Evolutionary conservation across 2,797 vertebrate genomes (phyloP).

Genomic region (Arrhamphus sclerolepis): DNA sequence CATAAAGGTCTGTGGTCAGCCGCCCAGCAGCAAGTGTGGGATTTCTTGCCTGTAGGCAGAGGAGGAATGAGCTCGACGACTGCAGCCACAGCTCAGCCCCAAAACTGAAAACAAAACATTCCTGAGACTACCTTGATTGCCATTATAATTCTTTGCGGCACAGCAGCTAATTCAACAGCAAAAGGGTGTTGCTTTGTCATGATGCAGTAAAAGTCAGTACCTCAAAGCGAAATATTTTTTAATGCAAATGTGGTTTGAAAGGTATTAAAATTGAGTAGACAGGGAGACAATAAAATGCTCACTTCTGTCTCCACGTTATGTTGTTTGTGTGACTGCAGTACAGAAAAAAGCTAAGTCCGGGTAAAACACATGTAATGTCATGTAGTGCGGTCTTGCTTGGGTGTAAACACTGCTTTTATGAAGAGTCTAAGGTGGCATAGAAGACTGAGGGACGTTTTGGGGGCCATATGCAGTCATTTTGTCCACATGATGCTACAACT

Average conservation of each 20-base stretch:
- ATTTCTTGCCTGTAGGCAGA: conserved; percentile 34
- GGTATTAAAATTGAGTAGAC: conserved; percentile 41
- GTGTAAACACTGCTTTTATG: conserved; percentile 37
- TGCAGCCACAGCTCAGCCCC: conserved; percentile 27
- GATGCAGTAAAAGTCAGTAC: conserved; percentile 41
- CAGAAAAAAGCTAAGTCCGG: neutral
- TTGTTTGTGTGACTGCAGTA: conserved; percentile 22
- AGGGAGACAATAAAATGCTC: conserved; percentile 47
- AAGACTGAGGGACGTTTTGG: too few relatives aligned
- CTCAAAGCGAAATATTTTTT: conserved; percentile 37
- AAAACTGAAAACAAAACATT: conserved; percentile 37
- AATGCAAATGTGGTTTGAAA: conserved; percentile 38
- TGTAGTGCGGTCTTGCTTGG: conserved; percentile 1
- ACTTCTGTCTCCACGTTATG: conserved; percentile 20
- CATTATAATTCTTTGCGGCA: conserved; percentile 28
- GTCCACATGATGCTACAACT: too few relatives aligned
- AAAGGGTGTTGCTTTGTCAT: conserved; percentile 56
- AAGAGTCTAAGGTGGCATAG: conserved; percentile 24
- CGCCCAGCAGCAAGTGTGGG: conserved; percentile 20
- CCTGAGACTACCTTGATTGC: conserved; percentile 33
- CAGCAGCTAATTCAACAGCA: conserved; percentile 56
- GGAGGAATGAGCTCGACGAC: conserved; percentile 28
- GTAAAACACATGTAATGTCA: too few relatives aligned
- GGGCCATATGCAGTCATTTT: too few relatives aligned
- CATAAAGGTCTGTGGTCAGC: conserved; percentile 65